Evolutionary conservation across 1,140 invertebrate genomes (phyloP).

Genomic region (Latrodectus geometricus): DNA sequence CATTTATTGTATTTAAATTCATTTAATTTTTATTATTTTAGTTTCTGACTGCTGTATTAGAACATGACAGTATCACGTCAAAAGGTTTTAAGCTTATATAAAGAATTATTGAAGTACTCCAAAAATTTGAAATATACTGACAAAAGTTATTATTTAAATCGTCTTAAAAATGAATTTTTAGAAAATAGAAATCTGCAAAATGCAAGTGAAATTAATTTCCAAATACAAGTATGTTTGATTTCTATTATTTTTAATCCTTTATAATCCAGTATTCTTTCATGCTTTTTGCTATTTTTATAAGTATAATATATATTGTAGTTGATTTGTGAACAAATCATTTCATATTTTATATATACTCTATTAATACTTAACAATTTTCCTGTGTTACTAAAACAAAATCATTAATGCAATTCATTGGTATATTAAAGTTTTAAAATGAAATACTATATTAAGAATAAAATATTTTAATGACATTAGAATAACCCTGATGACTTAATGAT

Average conservation of each 20-base stretch:
- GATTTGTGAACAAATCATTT: too few species aligned
- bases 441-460: too few species aligned
- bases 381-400: too few species aligned
- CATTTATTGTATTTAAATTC: background rate
- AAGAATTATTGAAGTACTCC: slow-evolving; percentile 75
- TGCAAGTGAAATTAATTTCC: slow-evolving; percentile 73
- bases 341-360: too few species aligned
- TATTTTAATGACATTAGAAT: too few species aligned
- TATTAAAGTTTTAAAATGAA: too few species aligned
- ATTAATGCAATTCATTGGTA: too few species aligned
- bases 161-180: slow-evolving; percentile 74
- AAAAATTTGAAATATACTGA: slow-evolving; percentile 75
- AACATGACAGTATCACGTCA: slow-evolving; percentile 19
- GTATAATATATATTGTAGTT: too few species aligned
- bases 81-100: slow-evolving; percentile 71
- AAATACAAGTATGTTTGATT: slow-evolving; percentile 71
- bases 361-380: too few species aligned
- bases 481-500: too few species aligned
- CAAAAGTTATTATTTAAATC: slow-evolving; percentile 73
- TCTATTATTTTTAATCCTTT: background rate
- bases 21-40: slow-evolving; percentile 8
- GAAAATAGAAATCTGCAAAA: slow-evolving; percentile 72
- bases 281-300: too few species aligned
- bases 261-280: too few species aligned
- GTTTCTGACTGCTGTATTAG: background rate